These are phyloP conservation scores for Apamea monoglypha DNA, from an alignment of 2,888 invertebrate genomes.

Conservation along the genomic window DNA sequence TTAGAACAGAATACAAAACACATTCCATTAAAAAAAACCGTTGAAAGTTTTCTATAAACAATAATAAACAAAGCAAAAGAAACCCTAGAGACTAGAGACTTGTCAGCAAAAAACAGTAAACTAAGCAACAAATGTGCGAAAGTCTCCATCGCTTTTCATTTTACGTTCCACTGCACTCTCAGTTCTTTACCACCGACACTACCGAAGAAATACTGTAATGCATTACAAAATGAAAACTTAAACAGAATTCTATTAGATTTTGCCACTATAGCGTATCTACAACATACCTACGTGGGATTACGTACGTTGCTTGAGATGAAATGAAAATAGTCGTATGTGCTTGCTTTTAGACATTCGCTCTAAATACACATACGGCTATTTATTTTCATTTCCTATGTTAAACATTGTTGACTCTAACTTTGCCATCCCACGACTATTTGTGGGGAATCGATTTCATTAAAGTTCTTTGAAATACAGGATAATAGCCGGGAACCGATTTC, in stretches of 20 bases:
- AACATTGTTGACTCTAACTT: not conserved
- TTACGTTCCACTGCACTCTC: constrained; percentile 43
- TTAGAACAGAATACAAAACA: not conserved
- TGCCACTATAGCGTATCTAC: not conserved
- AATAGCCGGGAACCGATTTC: too few species aligned
- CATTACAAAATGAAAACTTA: constrained; percentile 44
- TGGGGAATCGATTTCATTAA: not conserved
- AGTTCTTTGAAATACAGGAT: not conserved
- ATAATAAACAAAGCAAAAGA: not conserved
- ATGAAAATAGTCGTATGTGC: constrained; percentile 14
- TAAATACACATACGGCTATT: not conserved
- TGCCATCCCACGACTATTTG: not conserved
- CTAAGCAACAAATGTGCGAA: constrained; percentile 7
- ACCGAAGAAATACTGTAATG: constrained; percentile 32
- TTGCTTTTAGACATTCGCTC: not conserved
- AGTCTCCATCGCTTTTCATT: constrained; percentile 37
- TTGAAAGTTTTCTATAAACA: not conserved
- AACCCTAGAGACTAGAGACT: not conserved
- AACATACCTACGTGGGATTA: not conserved
- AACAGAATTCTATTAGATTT: constrained; percentile 36
- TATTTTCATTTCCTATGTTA: constrained; percentile 6
- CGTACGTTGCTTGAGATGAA: not conserved
- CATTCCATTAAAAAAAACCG: accelerated
- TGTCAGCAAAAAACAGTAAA: constrained; percentile 19
- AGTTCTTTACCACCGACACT: constrained; percentile 16